Conservation (phyloP, 92 coral and sea anemone species). For the Virgularia gustaviana region DNA sequence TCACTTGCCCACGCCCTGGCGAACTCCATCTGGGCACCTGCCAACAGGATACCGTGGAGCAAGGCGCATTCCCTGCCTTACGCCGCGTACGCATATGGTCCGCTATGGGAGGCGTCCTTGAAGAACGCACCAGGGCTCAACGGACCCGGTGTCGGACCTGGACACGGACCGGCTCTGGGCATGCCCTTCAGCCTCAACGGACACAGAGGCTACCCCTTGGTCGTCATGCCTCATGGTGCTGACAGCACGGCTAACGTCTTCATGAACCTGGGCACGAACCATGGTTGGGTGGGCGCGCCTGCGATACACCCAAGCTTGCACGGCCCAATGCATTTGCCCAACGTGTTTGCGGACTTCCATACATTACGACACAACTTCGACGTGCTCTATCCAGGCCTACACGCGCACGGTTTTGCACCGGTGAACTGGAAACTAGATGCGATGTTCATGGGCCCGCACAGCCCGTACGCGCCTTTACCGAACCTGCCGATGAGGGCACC, state of each 20-base stretch:
- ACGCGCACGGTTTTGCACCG: slow-evolving; percentile 34
- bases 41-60: slow-evolving; percentile 27
- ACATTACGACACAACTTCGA: slow-evolving; percentile 19
- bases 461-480: slow-evolving; percentile 2
- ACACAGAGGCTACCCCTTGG: slow-evolving; percentile 26
- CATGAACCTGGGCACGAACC: slow-evolving; percentile 35
- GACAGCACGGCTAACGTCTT: slow-evolving; percentile 13
- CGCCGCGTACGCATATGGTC: slow-evolving; percentile 29
- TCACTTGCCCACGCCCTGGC: slow-evolving; percentile 28
- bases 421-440: slow-evolving; percentile 35
- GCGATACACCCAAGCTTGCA: slow-evolving; percentile 28
- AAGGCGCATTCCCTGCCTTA: slow-evolving; percentile 27
- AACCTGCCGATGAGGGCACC: background rate
- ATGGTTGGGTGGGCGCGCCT: slow-evolving; percentile 38
- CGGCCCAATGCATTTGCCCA: slow-evolving; percentile 25
- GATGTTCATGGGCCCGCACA: slow-evolving; percentile 21
- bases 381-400: slow-evolving; percentile 28
- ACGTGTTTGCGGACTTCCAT: slow-evolving; percentile 30
- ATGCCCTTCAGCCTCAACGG: slow-evolving; percentile 26
- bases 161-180: slow-evolving; percentile 28
- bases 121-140: slow-evolving; percentile 26
- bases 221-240: slow-evolving; percentile 38
- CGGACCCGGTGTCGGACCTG: slow-evolving; percentile 15
- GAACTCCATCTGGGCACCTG: slow-evolving; percentile 31
- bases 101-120: slow-evolving; percentile 34